Base-by-base conservation (phyloP, 2,113 vertebrate species). In the Thinocorus orbignyianus region DNA sequence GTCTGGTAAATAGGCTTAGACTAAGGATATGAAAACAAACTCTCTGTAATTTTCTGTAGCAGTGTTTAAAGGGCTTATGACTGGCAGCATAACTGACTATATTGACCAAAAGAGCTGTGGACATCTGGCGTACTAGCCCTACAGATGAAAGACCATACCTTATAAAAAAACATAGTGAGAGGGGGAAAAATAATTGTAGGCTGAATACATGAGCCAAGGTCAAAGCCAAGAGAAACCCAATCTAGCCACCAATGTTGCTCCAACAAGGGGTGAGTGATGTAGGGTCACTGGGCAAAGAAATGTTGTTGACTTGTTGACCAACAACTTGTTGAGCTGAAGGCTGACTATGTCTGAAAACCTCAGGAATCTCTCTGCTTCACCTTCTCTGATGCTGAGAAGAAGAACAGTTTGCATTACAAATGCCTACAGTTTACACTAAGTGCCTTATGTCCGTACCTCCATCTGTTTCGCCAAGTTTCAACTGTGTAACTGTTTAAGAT, bases 131-230 rank as follows among this genome's bases (percentile, higher is more conserved):
- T 93, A 79, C 73, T 18, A 72, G 61, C 78, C 88, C 66, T 85
- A 69, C 69, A 92, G 83, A 87, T 91, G 92, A 85, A 92, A 91
- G 52, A 92, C 57, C 95, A 72, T 95, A 96, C 93, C 93, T 54
- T 92, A 66, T 68, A 54, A 71, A 93, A 86, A 92, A 44, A 71
- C 19, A 62, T 3, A 84, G 17, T 33, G 65, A 81, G 71, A 71
- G 41, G 28, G 60, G 26, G 17, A 86, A 74, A 86, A 44, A n/a
- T 13, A n/a, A 41, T 46, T 69, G 44, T 24, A 76, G 61, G n/a
- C 48, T 84, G 70, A 81, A 52, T 12, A 69, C 46, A 71, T 0
- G 13, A 92, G 16, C 71, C 76, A 30, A 46, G 73, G 72, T 78
- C 82, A 86, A 83, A 90, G 64, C 44, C 57, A 78, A 83, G 24